Evolutionary conservation across 2,113 vertebrate species (phyloP).

Genomic region (Tympanuchus pallidicinctus): DNA sequence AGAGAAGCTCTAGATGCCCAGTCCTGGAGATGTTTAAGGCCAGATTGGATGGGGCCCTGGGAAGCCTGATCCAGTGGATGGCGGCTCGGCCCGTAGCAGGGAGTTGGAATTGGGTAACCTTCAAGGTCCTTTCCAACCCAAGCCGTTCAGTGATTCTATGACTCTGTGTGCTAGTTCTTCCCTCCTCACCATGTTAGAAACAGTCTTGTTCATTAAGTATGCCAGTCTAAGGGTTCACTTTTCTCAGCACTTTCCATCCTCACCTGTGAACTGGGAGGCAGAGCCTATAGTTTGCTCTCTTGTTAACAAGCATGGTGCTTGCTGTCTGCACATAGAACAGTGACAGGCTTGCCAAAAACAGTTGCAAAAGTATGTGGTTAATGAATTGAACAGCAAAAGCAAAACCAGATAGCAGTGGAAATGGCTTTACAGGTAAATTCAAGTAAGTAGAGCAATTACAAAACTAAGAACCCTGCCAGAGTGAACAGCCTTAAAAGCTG

Average conservation of each 20-base stretch:
- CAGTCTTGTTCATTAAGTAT: rapidly evolving
- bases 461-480: neutral
- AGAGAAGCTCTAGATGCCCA: no score
- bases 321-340: no score
- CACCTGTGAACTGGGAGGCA: neutral
- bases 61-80: no score
- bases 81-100: no score
- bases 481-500: neutral
- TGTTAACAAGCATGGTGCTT: rapidly evolving
- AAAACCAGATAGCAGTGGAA: neutral
- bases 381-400: neutral
- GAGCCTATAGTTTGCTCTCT: neutral
- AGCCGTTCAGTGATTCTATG: no score
- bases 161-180: rapidly evolving
- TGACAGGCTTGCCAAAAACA: rapidly evolving
- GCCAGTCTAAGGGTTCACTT: rapidly evolving
- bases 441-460: neutral
- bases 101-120: no score
- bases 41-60: no score
- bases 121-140: no score
- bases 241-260: neutral
- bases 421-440: neutral
- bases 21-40: no score
- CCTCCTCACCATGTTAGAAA: rapidly evolving
- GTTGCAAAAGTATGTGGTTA: no score